phyloP scores from a whole-genome alignment of 2,113 vertebrate species.

The Macquaria ambigua region DNA sequence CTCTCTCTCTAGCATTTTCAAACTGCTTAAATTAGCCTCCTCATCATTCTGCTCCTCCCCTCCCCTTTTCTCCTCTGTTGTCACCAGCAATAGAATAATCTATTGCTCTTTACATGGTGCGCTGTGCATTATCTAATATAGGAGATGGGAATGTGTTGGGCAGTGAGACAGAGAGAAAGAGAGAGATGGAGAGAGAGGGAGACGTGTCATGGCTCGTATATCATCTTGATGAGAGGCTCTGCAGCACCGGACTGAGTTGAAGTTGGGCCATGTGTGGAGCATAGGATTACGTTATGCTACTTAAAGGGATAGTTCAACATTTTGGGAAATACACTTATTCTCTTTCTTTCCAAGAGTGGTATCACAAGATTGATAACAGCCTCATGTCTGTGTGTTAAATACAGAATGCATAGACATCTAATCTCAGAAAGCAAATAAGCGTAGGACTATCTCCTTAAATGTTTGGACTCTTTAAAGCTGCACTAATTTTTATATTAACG shows the following conservation, averaged over 20 bases:
- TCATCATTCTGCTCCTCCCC: constrained; percentile 64
- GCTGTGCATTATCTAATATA: constrained; percentile 76
- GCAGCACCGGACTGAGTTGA: constrained; percentile 60
- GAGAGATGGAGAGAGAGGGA: constrained; percentile 41
- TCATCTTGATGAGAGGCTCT: constrained; percentile 71
- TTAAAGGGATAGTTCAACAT: constrained; percentile 32
- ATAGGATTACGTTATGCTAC: constrained; percentile 8
- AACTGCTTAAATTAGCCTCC: constrained; percentile 74
- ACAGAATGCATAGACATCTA: background rate
- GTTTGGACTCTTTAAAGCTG: background rate
- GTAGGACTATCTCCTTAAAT: background rate
- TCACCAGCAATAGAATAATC: constrained; percentile 75
- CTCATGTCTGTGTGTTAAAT: background rate
- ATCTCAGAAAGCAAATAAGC: background rate
- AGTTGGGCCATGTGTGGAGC: constrained; percentile 44
- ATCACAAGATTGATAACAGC: background rate
- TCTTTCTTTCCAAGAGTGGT: background rate
- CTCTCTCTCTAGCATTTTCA: constrained; percentile 50
- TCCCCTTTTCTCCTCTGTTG: constrained; percentile 63
- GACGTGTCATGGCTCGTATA: constrained; percentile 62
- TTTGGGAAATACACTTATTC: background rate
- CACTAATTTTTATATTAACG: background rate
- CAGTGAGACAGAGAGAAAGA: constrained; percentile 52
- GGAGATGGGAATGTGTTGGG: constrained; percentile 68
- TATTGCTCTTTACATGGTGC: constrained; percentile 71